These are phyloP conservation scores for Drosophila pachea DNA, from an alignment of 1,140 invertebrate species.

Conservation along the genomic window DNA sequence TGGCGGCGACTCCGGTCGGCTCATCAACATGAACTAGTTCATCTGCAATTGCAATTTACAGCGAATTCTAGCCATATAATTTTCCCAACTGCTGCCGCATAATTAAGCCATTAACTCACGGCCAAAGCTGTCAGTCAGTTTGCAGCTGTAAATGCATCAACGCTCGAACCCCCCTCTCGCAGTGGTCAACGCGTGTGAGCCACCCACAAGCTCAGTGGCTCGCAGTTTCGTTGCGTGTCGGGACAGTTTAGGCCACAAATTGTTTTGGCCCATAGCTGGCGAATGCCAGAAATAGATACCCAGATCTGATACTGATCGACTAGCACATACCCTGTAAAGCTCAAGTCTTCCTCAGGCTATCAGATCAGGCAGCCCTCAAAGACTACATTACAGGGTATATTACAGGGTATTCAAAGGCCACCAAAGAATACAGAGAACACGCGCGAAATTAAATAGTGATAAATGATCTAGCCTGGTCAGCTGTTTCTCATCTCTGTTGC, in stretches of 20 bases:
- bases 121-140: conserved; percentile 13
- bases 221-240: conserved; percentile 27
- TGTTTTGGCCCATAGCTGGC: background rate
- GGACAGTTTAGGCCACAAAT: conserved; percentile 1
- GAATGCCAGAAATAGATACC: background rate
- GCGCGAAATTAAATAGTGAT: conserved; percentile 56
- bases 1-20: background rate
- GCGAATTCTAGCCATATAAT: conserved; percentile 13
- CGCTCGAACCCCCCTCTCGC: background rate
- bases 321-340: background rate
- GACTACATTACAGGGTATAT: background rate
- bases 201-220: conserved; percentile 22
- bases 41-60: conserved; percentile 38
- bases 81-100: conserved; percentile 8
- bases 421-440: conserved; percentile 5
- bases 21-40: conserved; percentile 42
- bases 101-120: conserved; percentile 35
- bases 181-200: background rate
- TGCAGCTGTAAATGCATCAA: conserved; percentile 20
- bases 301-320: background rate
- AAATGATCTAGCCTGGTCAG: conserved; percentile 68
- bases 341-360: too few relatives aligned
- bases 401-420: background rate
- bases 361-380: too few relatives aligned
- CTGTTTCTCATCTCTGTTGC: conserved; percentile 44